phyloP scores from a whole-genome alignment of 1,140 invertebrate genomes.

The Oreohelix idahoensis region DNA sequence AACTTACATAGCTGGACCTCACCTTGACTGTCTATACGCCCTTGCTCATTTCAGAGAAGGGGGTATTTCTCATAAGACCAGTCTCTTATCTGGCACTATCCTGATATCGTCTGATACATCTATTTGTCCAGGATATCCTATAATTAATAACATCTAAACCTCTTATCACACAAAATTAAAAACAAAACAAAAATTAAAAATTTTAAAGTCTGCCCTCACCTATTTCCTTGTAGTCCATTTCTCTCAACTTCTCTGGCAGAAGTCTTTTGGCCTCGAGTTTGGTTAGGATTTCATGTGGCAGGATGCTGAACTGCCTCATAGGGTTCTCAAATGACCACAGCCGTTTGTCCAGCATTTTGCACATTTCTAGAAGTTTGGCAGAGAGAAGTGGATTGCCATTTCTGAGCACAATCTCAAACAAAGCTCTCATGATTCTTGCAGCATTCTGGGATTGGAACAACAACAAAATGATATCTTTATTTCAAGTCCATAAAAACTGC shows the following conservation, averaged over 20 bases:
- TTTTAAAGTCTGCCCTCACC: conserved; percentile 75
- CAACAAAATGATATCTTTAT: no score
- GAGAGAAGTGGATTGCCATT: conserved; percentile 92
- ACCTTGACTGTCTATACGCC: no score
- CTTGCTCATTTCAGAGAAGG: no score
- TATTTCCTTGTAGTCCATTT: conserved; percentile 90
- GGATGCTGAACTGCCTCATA: conserved; percentile 86
- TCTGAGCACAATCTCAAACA: conserved; percentile 94
- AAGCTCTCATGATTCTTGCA: conserved; percentile 87
- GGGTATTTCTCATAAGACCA: no score
- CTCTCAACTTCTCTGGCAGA: conserved; percentile 83
- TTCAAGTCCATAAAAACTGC: no score
- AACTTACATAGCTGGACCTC: no score
- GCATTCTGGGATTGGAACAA: conserved; percentile 93
- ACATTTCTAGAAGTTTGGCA: conserved; percentile 82
- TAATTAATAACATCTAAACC: no score
- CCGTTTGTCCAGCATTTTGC: conserved; percentile 85
- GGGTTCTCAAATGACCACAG: conserved; percentile 91
- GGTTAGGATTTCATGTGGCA: conserved; percentile 84
- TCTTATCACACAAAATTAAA: no score
- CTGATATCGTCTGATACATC: no score
- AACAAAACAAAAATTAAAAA: no score
- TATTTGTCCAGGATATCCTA: no score
- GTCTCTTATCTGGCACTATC: no score
- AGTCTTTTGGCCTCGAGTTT: conserved; percentile 87